phyloP scores from a whole-genome alignment of 2,113 vertebrate species.

The Antechinus stuartii region DNA sequence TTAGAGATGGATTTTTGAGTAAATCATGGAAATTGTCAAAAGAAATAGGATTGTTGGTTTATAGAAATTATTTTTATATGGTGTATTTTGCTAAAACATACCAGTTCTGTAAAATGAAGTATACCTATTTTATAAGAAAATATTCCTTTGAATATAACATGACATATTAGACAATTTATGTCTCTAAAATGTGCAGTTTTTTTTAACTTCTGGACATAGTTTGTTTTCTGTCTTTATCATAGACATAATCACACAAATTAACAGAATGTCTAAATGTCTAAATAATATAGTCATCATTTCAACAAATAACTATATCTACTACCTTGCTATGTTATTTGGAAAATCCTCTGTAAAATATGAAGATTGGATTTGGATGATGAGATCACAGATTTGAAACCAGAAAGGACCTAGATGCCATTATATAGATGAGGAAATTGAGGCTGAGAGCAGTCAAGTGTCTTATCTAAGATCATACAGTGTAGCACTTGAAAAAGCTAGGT shows the following conservation, averaged over 20 bases:
- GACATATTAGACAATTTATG: conserved; percentile 17
- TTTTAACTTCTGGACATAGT: conserved; percentile 16
- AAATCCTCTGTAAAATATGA: conserved; percentile 2
- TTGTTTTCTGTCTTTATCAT: neutral
- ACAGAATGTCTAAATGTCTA: conserved; percentile 4
- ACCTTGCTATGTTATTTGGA: neutral
- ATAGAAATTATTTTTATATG: conserved; percentile 3
- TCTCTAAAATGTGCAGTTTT: neutral
- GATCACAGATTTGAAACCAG: neutral
- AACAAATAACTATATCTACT: neutral
- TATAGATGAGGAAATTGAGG: neutral
- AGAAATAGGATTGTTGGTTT: conserved; percentile 19
- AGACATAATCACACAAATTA: neutral
- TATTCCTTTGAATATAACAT: neutral
- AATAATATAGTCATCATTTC: neutral
- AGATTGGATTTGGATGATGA: neutral
- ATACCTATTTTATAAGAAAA: conserved; percentile 10
- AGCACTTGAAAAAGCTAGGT: neutral
- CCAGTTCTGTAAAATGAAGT: neutral
- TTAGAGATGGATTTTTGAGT: neutral
- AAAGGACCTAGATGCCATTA: neutral
- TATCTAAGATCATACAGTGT: neutral
- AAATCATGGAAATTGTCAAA: neutral
- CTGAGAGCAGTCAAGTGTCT: neutral
- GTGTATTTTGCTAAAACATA: neutral